Conservation (phyloP, 2,888 invertebrate species). For the Chrysina gloriosa region DNA sequence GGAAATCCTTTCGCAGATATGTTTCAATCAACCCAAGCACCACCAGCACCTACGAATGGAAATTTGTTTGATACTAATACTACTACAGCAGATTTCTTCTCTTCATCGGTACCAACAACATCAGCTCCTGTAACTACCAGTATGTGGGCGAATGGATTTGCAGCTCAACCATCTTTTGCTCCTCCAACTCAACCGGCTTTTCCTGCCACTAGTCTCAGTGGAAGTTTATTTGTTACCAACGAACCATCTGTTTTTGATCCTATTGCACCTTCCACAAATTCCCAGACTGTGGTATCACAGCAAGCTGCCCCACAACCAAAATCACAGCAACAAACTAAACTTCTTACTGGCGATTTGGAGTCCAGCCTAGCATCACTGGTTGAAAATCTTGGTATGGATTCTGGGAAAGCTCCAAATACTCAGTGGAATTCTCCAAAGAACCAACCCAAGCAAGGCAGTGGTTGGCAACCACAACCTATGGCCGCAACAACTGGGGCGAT, state of each 20-base stretch:
- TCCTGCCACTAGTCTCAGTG: slow-evolving; percentile 63
- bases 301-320: slow-evolving; percentile 58
- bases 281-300: slow-evolving; percentile 66
- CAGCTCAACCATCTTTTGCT: slow-evolving; percentile 48
- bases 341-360: slow-evolving; percentile 93
- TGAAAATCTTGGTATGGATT: slow-evolving; percentile 91
- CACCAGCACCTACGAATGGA: slow-evolving; percentile 52
- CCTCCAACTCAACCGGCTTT: slow-evolving; percentile 40
- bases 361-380: slow-evolving; percentile 93
- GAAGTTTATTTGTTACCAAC: slow-evolving; percentile 66
- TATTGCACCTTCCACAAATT: slow-evolving; percentile 71
- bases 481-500: slow-evolving; percentile 86
- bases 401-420: slow-evolving; percentile 67
- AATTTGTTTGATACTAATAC: slow-evolving; percentile 53
- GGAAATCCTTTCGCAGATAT: slow-evolving; percentile 93
- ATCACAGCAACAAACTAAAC: slow-evolving; percentile 64
- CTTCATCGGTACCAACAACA: slow-evolving; percentile 36
- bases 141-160: slow-evolving; percentile 61
- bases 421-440: slow-evolving; percentile 86
- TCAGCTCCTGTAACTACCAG: slow-evolving; percentile 55
- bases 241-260: slow-evolving; percentile 70
- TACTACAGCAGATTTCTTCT: slow-evolving; percentile 46
- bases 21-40: slow-evolving; percentile 52
- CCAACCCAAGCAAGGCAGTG: slow-evolving; percentile 81
- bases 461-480: slow-evolving; percentile 90